phyloP scores from a whole-genome alignment of 53 echinoderm and acorn worm genomes.

The Pentamera pediparva region DNA sequence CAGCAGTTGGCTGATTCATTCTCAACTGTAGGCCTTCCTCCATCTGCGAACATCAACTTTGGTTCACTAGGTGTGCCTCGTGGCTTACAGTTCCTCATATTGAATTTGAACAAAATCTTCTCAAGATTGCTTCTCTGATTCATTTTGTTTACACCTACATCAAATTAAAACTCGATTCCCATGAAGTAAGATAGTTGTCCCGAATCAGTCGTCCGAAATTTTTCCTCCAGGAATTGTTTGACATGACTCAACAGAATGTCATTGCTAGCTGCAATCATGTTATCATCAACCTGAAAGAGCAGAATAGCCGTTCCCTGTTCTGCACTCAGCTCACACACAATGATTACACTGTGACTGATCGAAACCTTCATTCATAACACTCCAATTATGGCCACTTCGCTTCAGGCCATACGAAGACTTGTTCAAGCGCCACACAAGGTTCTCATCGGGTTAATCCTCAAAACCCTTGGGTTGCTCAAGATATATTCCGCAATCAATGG shows the following conservation, averaged over 20 bases:
- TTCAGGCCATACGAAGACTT: neutral
- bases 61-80: slow-evolving; percentile 1
- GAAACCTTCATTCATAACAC: neutral
- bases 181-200: neutral
- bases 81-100: slow-evolving; percentile 3
- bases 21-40: neutral
- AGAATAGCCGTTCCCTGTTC: neutral
- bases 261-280: neutral
- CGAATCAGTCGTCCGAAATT: neutral
- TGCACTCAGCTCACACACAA: neutral
- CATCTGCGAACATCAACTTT: neutral
- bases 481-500: slow-evolving; percentile 6
- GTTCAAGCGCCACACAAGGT: neutral
- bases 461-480: slow-evolving; percentile 9
- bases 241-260: neutral
- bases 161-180: slow-evolving; percentile 3
- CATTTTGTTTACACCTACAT: neutral
- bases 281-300: slow-evolving; percentile 7
- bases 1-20: neutral
- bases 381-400: neutral
- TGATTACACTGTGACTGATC: neutral
- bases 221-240: slow-evolving; percentile 2
- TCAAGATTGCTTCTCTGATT: slow-evolving; percentile 3
- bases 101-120: slow-evolving; percentile 5
- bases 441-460: neutral